phyloP scores from a whole-genome alignment of 1,140 invertebrate genomes.

The Philotrypesis tridentata region DNA sequence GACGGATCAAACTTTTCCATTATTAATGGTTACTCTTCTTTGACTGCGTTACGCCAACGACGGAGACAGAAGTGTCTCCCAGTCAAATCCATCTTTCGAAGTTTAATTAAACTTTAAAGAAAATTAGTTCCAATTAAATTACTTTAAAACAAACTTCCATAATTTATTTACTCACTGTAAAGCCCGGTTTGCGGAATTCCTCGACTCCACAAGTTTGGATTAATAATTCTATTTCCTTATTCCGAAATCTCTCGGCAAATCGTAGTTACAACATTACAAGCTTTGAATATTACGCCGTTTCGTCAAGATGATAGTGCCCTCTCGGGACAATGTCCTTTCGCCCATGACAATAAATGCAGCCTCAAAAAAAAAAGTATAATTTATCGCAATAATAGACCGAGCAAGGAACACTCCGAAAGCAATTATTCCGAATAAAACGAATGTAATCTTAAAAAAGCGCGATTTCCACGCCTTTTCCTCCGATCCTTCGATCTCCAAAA shows the following conservation, averaged over 20 bases:
- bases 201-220: neutral
- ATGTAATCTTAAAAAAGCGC: too few species aligned
- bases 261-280: too few species aligned
- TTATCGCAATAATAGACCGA: too few species aligned
- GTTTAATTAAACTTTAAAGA: neutral
- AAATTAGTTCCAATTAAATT: neutral
- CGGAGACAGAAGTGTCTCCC: neutral
- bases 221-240: neutral
- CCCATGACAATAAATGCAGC: too few species aligned
- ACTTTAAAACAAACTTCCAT: neutral
- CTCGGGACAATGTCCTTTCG: too few species aligned
- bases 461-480: too few species aligned
- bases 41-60: neutral
- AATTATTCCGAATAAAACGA: too few species aligned
- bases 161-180: neutral
- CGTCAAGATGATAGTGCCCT: too few species aligned
- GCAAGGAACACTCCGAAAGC: too few species aligned
- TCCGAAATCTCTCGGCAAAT: neutral
- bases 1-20: neutral
- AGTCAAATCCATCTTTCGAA: neutral
- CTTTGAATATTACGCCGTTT: neutral
- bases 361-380: too few species aligned
- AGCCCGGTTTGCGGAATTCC: neutral
- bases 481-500: neutral
- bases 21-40: neutral